Conservation (phyloP, 2,888 invertebrate species). For the Caprella mutica region DNA sequence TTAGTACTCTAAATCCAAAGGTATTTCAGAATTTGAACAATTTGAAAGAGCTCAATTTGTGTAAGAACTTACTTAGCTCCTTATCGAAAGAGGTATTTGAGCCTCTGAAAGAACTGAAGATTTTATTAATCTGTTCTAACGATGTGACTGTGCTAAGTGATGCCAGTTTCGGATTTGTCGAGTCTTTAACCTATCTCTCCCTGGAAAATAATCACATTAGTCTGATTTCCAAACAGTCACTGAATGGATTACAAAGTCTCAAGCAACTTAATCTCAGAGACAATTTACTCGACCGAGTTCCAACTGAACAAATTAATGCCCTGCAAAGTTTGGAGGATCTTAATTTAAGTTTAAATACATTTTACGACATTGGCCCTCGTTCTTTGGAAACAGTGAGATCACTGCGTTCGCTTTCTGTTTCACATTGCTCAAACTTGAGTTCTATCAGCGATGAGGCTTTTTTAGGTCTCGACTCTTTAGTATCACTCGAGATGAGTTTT, state of each 20-base stretch:
- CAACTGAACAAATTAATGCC: constrained; percentile 14
- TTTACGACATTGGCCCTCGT: constrained; percentile 10
- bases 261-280: constrained; percentile 16
- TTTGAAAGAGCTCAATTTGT: constrained; percentile 19
- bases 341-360: constrained; percentile 23
- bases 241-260: constrained; percentile 21
- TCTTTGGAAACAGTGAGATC: constrained; percentile 15
- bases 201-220: constrained; percentile 25
- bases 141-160: constrained; percentile 17
- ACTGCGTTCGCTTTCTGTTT: constrained; percentile 22
- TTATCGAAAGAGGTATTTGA: constrained; percentile 20
- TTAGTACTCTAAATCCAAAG: constrained; percentile 18
- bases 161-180: constrained; percentile 17
- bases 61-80: constrained; percentile 25
- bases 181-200: constrained; percentile 15
- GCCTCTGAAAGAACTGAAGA: constrained; percentile 23
- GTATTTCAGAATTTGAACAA: constrained; percentile 21
- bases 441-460: constrained; percentile 20
- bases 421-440: constrained; percentile 23
- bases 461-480: constrained; percentile 13
- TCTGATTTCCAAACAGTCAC: constrained; percentile 14
- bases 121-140: constrained; percentile 27
- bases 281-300: constrained; percentile 17
- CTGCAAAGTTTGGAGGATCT: constrained; percentile 21
- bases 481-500: constrained; percentile 25